Base-by-base conservation (phyloP, 1,140 invertebrate genomes). In the Trialeurodes vaporariorum region DNA sequence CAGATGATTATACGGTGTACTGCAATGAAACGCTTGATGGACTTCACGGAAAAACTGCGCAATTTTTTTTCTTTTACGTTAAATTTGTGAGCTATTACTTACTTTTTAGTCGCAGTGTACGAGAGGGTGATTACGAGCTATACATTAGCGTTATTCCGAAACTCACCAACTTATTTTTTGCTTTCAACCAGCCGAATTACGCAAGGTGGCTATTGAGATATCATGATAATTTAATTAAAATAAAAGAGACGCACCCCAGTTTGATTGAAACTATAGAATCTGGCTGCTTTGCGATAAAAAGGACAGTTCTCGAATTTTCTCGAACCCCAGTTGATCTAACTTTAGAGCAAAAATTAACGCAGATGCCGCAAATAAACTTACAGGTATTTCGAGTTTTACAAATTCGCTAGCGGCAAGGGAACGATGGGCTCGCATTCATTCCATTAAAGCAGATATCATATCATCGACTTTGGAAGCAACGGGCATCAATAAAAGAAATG, bases 171-270 rank as follows among this genome's bases (percentile, higher is more conserved):
- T 62, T 72, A 12, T 76, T 76, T 67, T 77, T 77, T 71, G 63
- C 68, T 12, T 71, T 73, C 23, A 77, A 77, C 67, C 75, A 74
- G 59, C 72, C 67, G 1, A 76, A 77, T 72, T 76, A 76, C 69
- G 61, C 73, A 13, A 67, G 71, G 63, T 77, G 73, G 74, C 59
- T 71, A 1, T 63, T 73, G 0, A 63, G 65, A 70, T 11, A 23
- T 70, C 1, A 62, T 63, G 66, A 65, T 59, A 67, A 70, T 12
- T n/a, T 71, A 1, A 59, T 63, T 66, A 62, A 65, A 67, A 22
- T 75, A 22, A 24, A 72, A 9, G 12, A 58, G 24, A 66, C 64
- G 34, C 40, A 66, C 23, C 24, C 64, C 2, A 49, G 26, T 60
- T 66, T 66, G 17, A 59, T 25, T n/a, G 17, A 25, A 25, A 25